A percentile compares a stretch with the other conserved stretches of the same genome.
These are phyloP conservation scores for Acutogordius australiensis DNA, from an alignment of 2,888 invertebrate genomes.

Conservation along the genomic window DNA sequence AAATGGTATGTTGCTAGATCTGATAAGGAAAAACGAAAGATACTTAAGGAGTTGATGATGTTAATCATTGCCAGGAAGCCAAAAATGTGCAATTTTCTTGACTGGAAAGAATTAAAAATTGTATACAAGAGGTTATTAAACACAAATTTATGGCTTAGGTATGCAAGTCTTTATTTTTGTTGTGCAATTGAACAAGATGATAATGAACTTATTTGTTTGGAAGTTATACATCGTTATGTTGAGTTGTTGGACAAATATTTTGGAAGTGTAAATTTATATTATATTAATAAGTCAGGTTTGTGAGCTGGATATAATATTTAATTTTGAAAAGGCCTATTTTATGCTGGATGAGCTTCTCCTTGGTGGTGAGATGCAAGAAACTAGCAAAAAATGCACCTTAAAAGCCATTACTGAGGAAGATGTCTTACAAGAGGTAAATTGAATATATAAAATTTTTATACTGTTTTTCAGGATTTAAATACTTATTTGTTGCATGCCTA, in stretches of 20 bases:
- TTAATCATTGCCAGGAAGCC: conserved; percentile 28
- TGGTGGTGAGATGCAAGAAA: conserved; percentile 93
- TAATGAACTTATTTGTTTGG: conserved; percentile 76
- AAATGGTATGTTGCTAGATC: conserved; percentile 97
- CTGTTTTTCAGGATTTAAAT: too few species aligned
- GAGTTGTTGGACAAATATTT: conserved; percentile 97
- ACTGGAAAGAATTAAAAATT: conserved; percentile 79
- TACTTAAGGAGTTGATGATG: conserved; percentile 26
- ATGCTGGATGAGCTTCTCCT: conserved; percentile 83
- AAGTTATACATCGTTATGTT: conserved; percentile 90
- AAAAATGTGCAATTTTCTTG: conserved; percentile 75
- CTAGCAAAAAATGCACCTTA: conserved; percentile 91
- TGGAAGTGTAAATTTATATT: conserved; percentile 91
- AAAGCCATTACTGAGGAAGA: conserved; percentile 98
- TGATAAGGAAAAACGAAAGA: conserved; percentile 66
- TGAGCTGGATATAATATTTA: conserved; percentile 94
- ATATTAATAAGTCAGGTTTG: conserved; percentile 67
- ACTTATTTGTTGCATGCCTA: background rate
- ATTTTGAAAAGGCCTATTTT: conserved; percentile 98
- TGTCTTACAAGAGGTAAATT: conserved; percentile 87
- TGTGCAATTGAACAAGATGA: conserved; percentile 94
- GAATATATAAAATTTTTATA: conserved; percentile 15
- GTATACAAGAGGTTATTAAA: conserved; percentile 65
- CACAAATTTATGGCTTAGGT: too few species aligned
- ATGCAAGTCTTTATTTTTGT: conserved; percentile 93